phyloP scores from a whole-genome alignment of 2,113 vertebrate genomes.

The Trogon melanurus region DNA sequence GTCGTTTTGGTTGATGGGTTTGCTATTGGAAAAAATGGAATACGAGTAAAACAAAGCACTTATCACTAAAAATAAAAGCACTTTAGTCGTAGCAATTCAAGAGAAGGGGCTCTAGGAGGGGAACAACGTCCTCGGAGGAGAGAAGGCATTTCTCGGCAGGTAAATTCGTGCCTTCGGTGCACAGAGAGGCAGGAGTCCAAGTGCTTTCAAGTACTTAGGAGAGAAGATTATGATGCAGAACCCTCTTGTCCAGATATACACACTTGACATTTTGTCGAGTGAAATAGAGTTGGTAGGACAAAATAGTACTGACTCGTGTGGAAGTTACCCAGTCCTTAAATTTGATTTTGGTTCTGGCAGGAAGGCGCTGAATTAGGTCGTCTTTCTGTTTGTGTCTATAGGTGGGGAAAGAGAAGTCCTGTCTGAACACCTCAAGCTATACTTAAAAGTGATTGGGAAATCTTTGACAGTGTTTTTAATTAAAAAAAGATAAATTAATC shows the following conservation, averaged over 20 bases:
- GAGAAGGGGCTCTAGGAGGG: not conserved
- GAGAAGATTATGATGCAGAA: constrained; percentile 24
- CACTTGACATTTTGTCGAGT: constrained; percentile 24
- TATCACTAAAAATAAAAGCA: not conserved
- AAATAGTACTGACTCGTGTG: not conserved
- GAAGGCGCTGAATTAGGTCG: not conserved
- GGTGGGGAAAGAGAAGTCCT: not conserved
- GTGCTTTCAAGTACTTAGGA: not conserved
- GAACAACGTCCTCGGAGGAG: not conserved
- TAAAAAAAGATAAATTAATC: not conserved
- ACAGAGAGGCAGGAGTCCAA: not conserved
- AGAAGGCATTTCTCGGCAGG: not conserved
- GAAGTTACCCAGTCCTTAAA: not conserved
- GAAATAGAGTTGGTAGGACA: not conserved
- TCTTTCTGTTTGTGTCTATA: not conserved
- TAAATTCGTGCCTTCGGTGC: not conserved
- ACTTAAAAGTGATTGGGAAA: not conserved
- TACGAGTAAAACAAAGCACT: not conserved
- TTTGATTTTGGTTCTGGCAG: not conserved
- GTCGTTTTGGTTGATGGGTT: not conserved
- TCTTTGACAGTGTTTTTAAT: not conserved
- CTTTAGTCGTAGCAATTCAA: not conserved
- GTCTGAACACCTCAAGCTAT: not conserved
- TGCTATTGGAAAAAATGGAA: not conserved
- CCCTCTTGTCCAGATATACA: not conserved